A percentile compares a stretch with the other conserved stretches of the same genome.
Conservation (phyloP, 1,140 invertebrate genomes). For the Sminthurides bifidus region DNA sequence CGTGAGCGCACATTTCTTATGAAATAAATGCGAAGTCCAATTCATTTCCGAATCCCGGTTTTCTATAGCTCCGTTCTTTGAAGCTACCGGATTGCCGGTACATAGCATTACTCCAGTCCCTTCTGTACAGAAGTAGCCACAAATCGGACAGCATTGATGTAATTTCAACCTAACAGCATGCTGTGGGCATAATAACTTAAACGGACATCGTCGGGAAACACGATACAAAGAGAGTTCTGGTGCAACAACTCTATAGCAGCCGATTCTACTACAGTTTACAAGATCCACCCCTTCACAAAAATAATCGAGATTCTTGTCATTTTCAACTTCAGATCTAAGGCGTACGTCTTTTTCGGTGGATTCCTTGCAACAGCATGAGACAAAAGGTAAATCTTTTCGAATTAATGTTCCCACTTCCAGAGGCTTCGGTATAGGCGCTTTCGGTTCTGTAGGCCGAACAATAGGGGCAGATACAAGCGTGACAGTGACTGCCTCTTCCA, state of each 20-base stretch:
- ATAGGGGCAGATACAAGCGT: too few relatives aligned
- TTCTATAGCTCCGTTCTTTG: too few relatives aligned
- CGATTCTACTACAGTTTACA: background rate
- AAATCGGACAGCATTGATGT: slow-evolving; percentile 10
- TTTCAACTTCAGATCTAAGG: too few relatives aligned
- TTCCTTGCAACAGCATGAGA: too few relatives aligned
- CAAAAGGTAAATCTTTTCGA: too few relatives aligned
- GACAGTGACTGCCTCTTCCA: too few relatives aligned
- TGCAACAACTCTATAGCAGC: background rate
- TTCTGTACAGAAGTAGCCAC: slow-evolving; percentile 4
- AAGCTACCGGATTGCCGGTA: background rate
- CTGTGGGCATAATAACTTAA: background rate
- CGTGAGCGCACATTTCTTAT: slow-evolving; percentile 1
- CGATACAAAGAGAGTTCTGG: background rate
- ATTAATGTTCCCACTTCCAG: too few relatives aligned
- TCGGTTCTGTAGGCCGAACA: too few relatives aligned
- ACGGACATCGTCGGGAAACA: background rate
- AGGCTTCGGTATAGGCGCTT: too few relatives aligned
- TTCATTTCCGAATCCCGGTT: background rate
- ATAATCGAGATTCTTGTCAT: too few relatives aligned
- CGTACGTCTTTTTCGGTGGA: too few relatives aligned
- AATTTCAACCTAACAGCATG: background rate
- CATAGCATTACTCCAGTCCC: slow-evolving; percentile 4
- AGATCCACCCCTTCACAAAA: slow-evolving; percentile 7
- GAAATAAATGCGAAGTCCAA: slow-evolving; percentile 9